A percentile compares a stretch with the other conserved stretches of the same genome.
Conservation (phyloP, 2,113 vertebrate genomes). For the Gavialis gangeticus region DNA sequence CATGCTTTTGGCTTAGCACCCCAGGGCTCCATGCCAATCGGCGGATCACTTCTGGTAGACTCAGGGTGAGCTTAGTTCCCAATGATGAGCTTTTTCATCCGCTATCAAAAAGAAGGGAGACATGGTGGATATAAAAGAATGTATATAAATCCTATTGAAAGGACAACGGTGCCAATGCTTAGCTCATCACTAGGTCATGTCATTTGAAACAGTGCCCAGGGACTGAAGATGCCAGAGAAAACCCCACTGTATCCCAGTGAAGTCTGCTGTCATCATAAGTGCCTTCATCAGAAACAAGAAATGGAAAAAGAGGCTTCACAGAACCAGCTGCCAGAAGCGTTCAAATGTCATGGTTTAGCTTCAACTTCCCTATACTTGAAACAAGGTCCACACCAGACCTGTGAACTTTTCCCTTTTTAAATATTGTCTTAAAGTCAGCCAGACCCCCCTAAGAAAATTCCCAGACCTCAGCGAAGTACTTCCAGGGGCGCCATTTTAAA, state of each 20-base stretch:
- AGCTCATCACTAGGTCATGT: neutral
- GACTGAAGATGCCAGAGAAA: neutral
- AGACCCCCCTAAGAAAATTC: neutral
- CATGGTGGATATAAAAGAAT: no score
- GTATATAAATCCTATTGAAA: no score
- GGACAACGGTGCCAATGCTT: neutral
- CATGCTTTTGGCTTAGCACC: no score
- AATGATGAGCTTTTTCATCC: no score
- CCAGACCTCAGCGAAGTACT: neutral
- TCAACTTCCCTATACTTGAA: neutral
- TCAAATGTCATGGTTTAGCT: neutral
- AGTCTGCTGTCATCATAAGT: neutral
- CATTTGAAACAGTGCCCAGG: neutral
- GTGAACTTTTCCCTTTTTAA: neutral
- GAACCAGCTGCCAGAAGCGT: neutral
- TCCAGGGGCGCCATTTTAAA: neutral
- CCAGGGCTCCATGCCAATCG: no score
- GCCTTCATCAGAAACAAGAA: neutral
- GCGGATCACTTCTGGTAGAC: neutral
- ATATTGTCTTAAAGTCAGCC: neutral
- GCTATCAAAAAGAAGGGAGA: no score
- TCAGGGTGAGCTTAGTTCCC: neutral
- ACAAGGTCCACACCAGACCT: neutral
- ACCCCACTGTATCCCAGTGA: neutral
- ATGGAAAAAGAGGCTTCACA: neutral